Base-by-base conservation (phyloP, 2,797 vertebrate genomes). In the Mallotus villosus region DNA sequence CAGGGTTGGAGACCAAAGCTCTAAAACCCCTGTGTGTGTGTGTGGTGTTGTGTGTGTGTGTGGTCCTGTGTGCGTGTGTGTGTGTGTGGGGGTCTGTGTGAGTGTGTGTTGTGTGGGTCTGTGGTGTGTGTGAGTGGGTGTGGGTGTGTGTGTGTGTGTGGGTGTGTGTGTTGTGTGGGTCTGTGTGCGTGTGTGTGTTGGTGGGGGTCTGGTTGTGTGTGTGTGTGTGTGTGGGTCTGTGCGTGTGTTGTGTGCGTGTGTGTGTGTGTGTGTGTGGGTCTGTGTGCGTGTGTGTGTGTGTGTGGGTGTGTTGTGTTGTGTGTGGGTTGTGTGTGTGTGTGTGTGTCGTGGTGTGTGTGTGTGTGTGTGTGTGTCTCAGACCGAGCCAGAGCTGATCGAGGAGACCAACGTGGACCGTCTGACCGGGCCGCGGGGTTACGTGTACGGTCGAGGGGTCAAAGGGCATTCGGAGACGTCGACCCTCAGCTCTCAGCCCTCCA, bases 401-500 rank as follows among this genome's bases (percentile, higher is more conserved):
- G 98, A 99, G 85, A 99, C 97, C 1, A 96, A 99, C n/a, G 90
- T 99, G 1, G 98, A 99, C 89, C 91, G 93, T 21, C 87, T 96
- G 1, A 90, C 91, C 0, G 90, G 89, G 55, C 90, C 93, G 0
- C 92, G 92, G 74, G 93, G 90, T n/a, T 96, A 94, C 34, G 66
- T 91, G 87, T 92, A 95, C 25, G 89, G 95, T 2, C 92, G 94
- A 2, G 96, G 95, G 78, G 89, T 92, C 79, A 99, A 99, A 87
- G 97, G 95, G 82, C 97, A 98, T 87, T 99, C 98, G 0, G 97
- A 98, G 92, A 97, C 98, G 0, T 99, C 98, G 71, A 99, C 97
- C 0, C 88, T 99, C 86, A 99, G 97, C 92, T 99, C 98, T n/a
- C 97, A 99, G 92, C 98, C 98, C 0, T 99, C 98, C 70, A 99